Evolutionary conservation across 64 coral and sea anemone genomes (phyloP).

Genomic region (Pocillopora damicornis): DNA sequence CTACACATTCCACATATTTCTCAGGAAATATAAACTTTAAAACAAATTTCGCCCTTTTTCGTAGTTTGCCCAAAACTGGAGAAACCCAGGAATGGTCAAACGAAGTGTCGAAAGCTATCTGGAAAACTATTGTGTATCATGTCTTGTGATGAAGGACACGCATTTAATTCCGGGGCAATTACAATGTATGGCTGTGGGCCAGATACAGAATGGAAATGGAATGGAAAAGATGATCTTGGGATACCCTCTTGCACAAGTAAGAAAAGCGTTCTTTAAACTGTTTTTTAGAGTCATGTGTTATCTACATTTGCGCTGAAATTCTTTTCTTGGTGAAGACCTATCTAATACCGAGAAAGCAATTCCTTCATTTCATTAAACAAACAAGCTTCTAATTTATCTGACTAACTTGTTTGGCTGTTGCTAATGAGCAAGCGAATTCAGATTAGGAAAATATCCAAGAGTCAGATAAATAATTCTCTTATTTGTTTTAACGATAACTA

Average conservation of each 20-base stretch:
- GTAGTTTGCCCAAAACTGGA: conserved; percentile 22
- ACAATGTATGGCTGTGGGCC: conserved; percentile 60
- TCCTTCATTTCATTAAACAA: not conserved
- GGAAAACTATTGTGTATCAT: conserved; percentile 41
- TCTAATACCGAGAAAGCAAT: no score
- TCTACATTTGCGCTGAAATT: not conserved
- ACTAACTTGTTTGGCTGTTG: no score
- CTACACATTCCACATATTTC: not conserved
- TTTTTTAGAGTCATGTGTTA: not conserved
- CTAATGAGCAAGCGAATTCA: no score
- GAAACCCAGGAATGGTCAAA: conserved; percentile 35
- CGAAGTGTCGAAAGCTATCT: conserved; percentile 11
- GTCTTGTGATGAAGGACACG: conserved; percentile 33
- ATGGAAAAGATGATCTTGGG: not conserved
- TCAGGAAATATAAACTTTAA: not conserved
- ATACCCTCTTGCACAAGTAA: conserved; percentile 43
- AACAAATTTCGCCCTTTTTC: not conserved
- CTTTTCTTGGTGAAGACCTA: no score
- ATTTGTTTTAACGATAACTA: no score
- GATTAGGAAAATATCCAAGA: no score
- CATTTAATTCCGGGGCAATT: conserved; percentile 27
- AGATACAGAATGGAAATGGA: conserved; percentile 68
- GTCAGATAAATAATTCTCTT: no score
- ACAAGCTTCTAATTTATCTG: not conserved
- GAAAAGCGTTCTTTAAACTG: not conserved